Evolutionary conservation across 2,113 vertebrate species (phyloP), one percentile per base, ranked within the genome.

Genomic region (Haliaeetus leucogaster): DNA sequence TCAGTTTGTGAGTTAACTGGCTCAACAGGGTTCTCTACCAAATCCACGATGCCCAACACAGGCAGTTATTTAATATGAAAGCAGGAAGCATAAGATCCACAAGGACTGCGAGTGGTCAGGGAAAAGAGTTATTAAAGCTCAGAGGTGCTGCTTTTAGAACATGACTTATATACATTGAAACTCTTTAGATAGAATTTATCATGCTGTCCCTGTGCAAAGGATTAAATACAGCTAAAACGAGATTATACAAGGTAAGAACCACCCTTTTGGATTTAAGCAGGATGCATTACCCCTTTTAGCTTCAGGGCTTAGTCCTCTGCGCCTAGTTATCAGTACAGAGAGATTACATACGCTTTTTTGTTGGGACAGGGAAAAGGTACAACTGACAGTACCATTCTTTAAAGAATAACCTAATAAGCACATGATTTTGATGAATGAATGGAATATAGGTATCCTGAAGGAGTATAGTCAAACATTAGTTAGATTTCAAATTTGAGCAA

Each of bases 21-120:
- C 70, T 76, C 65, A 56, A 27, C 13, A 43, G 30, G 40, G 36
- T 13, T 77, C 59, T 86, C 55, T 18, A 43, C 38, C 70, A 72
- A 77, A 62, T 27, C 50, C 65, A 45, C 0, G 1, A 58, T 1
- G 7, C 19, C 27, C 1, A 4, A 43, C 36, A 80, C 63, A 74
- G 48, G 48, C 18, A 47, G 79, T 34, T 73, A 48, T 27, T 83
- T 52, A 74, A 91, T 53, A 50, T 29, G 45, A 76, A 59, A 80
- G 82, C 62, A 83, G 62, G 45, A 63, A 68, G 58, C 8, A 0
- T 6, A 66, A 43, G 58, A 88, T n/a, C 26, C n/a, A 43, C 38
- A 43, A n/a, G 68, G 38, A 85, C 68, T 38, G 42, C 0, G 1
- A 70, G 42, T 40, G 50, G 56, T 67, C 77, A 68, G 50, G 61